phyloP scores from a whole-genome alignment of 92 coral and sea anemone genomes.

The Desmophyllum pertusum region DNA sequence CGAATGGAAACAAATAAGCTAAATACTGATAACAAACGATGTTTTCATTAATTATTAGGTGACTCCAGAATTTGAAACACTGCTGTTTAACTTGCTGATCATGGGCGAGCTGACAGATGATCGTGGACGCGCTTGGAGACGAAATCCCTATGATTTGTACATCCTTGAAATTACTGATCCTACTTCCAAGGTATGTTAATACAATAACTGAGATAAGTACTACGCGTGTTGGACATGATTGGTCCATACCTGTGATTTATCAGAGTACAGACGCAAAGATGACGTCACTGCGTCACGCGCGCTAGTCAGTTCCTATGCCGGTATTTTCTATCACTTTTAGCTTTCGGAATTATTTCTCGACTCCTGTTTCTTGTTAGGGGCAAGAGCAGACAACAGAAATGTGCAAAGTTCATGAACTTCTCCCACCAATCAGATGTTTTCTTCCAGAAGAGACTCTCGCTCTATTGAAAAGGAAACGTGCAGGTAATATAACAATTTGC shows the following conservation, averaged over 20 bases:
- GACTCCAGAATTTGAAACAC: constrained; percentile 60
- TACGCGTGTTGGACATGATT: no score
- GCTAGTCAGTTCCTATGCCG: neutral
- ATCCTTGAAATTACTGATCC: constrained; percentile 68
- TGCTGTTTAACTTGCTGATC: constrained; percentile 73
- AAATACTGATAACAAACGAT: neutral
- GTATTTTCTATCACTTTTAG: neutral
- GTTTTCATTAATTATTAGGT: constrained; percentile 24
- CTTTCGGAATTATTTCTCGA: no score
- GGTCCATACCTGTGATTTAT: no score
- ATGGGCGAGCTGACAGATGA: constrained; percentile 72
- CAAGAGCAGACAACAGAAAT: neutral
- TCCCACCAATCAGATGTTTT: constrained; percentile 11
- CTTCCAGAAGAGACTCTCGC: constrained; percentile 1
- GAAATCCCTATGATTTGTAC: constrained; percentile 71
- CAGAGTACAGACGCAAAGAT: no score
- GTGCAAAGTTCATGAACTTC: constrained; percentile 19
- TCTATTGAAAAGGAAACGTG: neutral
- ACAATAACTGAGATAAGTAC: no score
- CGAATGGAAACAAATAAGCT: neutral
- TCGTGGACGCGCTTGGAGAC: constrained; percentile 81
- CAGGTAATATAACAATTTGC: neutral
- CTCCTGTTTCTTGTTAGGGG: neutral
- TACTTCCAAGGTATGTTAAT: neutral
- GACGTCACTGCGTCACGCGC: no score